phyloP scores from a whole-genome alignment of 2,113 vertebrate genomes.

The Silurus meridionalis region DNA sequence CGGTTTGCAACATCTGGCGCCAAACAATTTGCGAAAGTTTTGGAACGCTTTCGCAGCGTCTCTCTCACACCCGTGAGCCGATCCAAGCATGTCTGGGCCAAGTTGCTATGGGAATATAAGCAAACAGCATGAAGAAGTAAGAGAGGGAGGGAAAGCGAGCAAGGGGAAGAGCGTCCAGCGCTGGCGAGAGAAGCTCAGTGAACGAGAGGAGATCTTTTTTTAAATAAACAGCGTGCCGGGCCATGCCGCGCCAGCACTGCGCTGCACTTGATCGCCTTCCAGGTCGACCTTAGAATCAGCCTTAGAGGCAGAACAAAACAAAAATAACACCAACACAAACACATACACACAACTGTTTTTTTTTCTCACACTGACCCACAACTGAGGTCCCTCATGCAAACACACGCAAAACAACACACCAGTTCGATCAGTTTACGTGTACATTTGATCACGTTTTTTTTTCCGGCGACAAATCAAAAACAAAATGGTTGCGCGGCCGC shows the following conservation, averaged over 20 bases:
- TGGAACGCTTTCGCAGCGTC: neutral
- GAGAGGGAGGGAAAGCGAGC: no score
- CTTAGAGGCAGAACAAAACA: slow-evolving; percentile 36
- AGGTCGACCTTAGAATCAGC: slow-evolving; percentile 28
- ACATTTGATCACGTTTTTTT: neutral
- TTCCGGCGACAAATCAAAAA: neutral
- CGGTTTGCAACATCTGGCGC: neutral
- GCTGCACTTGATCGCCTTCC: slow-evolving; percentile 47
- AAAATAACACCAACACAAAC: no score
- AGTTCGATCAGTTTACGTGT: neutral
- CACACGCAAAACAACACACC: neutral
- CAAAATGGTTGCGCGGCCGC: neutral
- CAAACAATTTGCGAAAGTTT: slow-evolving; percentile 23
- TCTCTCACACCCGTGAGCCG: slow-evolving; percentile 1
- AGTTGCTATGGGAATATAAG: slow-evolving; percentile 24
- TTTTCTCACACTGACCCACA: slow-evolving; percentile 45
- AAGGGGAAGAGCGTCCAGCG: neutral
- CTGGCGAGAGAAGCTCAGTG: neutral
- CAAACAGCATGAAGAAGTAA: neutral
- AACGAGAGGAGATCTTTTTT: slow-evolving; percentile 44
- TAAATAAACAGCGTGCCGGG: slow-evolving; percentile 46
- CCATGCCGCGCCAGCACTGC: slow-evolving; percentile 44
- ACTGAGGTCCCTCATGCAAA: neutral
- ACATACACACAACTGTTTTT: neutral
- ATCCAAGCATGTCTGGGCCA: neutral